Evolutionary conservation across 1,140 invertebrate genomes (phyloP), one percentile per base, ranked within the genome.

Genomic region (Drosophila parvula): DNA sequence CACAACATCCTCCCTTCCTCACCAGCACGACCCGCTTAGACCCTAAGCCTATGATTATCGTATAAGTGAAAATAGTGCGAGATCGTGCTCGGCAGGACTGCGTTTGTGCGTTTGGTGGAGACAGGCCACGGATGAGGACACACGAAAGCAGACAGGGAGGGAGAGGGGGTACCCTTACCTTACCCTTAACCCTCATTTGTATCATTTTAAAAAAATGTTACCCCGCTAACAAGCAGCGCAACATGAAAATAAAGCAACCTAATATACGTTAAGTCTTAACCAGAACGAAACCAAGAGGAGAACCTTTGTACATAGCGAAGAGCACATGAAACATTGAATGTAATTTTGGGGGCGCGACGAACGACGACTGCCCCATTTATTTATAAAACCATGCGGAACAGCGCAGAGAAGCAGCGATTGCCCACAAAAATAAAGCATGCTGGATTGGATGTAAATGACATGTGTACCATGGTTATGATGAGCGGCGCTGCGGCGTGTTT

Each of bases 171-270:
- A 32, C 10, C 27, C 47, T 5, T 30, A 32, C 47, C n/a, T n/a
- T 14, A 28, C 45, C 28, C 45, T 48, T 48, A 36, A 40, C 45
- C 38, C 40, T 30, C 43, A 69, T 59, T 48, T 68, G 57, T 51
- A 78, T 38, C 78, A 86, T 85, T 85, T 86, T 81, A 28, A 55
- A 79, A 86, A 85, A 81, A 78, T 76, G 78, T 53, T 71, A 43
- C 34, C 47, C 53, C 44, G 32, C 67, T 64, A 30, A 57, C 41
- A 36, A 55, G 27, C 51, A 44, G 38, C 36, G 41, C 51, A 78
- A 43, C 16, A 75, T 76, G 51, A 57, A 75, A 64, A 76, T 65
- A 65, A 75, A 75, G 70, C 57, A 74, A 74, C 14, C 70, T 57
- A 74, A 41, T 74, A 36, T 62, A 73, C 12, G 55, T 74, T 74